Evolutionary conservation across 2,113 vertebrate species (phyloP).

Genomic region (Centrocercus urophasianus): DNA sequence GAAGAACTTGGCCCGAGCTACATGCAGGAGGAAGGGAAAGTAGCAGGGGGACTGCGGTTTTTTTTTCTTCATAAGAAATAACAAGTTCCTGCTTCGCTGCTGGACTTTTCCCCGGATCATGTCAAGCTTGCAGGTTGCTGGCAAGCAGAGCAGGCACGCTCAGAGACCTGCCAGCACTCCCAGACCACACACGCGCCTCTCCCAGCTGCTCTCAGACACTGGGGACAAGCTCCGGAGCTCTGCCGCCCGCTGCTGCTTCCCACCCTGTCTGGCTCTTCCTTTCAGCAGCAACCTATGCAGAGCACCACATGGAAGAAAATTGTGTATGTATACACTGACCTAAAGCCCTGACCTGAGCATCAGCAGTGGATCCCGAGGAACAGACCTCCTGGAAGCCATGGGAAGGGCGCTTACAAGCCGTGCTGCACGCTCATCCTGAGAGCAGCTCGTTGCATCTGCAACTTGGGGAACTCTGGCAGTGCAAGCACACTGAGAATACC

Average conservation of each 20-base stretch:
- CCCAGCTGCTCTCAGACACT: neutral
- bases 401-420: neutral
- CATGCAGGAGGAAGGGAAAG: neutral
- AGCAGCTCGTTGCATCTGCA: neutral
- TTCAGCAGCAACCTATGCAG: rapidly evolving
- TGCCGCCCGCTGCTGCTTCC: neutral
- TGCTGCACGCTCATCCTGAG: neutral
- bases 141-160: neutral
- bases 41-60: neutral
- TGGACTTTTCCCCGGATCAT: neutral
- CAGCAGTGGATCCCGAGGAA: rapidly evolving
- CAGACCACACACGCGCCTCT: conserved; percentile 27
- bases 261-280: neutral
- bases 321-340: rapidly evolving
- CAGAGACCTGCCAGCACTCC: neutral
- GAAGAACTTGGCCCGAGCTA: neutral
- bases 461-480: neutral
- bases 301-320: rapidly evolving
- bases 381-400: neutral
- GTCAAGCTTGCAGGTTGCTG: conserved; percentile 49
- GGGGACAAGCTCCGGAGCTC: neutral
- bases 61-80: neutral
- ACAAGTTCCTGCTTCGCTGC: neutral
- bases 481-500: neutral
- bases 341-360: rapidly evolving